These are phyloP conservation scores for Tenthredo distinguenda DNA, from an alignment of 2,888 invertebrate genomes.

Conservation along the genomic window DNA sequence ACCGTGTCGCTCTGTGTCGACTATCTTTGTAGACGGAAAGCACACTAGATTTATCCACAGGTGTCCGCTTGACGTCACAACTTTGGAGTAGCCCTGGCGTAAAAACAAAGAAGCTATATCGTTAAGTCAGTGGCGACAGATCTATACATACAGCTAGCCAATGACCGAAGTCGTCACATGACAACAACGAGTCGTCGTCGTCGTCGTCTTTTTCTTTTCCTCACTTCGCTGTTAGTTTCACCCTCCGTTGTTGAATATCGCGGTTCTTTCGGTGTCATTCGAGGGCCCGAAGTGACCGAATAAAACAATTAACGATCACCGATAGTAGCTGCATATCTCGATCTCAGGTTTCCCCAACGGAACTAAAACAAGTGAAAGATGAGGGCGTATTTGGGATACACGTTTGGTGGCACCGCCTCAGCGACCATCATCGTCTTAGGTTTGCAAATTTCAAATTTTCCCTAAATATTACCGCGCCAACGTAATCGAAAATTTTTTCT, in stretches of 20 bases:
- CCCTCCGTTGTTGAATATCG: conserved; percentile 22
- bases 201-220: conserved; percentile 45
- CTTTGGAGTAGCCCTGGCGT: too few species aligned
- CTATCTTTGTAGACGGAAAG: too few species aligned
- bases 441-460: conserved; percentile 62
- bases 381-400: conserved; percentile 75
- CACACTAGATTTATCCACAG: too few species aligned
- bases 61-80: too few species aligned
- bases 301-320: conserved; percentile 40
- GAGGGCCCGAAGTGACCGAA: conserved; percentile 55
- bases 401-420: conserved; percentile 74
- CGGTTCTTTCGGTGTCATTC: background rate
- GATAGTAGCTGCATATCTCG: conserved; percentile 52
- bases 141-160: background rate
- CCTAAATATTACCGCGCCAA: background rate
- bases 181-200: conserved; percentile 69
- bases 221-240: background rate
- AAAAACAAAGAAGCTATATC: background rate
- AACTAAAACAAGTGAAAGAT: conserved; percentile 62
- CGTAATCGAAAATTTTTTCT: background rate
- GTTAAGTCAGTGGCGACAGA: background rate
- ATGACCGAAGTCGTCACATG: conserved; percentile 68
- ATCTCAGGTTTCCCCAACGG: conserved; percentile 37
- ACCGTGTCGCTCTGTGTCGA: too few species aligned
- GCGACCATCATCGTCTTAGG: conserved; percentile 75